Evolutionary conservation across 2,113 vertebrate genomes (phyloP).

Genomic region (Salvator merianae): DNA sequence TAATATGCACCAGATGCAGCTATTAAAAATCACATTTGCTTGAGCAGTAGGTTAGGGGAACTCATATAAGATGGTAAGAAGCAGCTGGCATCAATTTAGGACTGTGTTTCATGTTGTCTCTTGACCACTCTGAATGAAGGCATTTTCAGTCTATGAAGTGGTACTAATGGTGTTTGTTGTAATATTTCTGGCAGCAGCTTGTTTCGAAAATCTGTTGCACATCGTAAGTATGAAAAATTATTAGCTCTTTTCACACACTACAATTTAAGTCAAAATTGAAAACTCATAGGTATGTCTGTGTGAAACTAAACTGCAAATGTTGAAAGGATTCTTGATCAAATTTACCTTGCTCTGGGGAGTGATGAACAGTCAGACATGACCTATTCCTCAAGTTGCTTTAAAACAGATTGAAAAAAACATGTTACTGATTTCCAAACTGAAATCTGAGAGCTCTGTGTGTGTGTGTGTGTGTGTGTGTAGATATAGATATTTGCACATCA

Average conservation of each 20-base stretch:
- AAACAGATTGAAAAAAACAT: no score
- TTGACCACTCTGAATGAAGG: conserved; percentile 44
- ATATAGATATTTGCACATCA: no score
- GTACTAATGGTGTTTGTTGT: conserved; percentile 37
- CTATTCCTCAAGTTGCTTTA: background rate
- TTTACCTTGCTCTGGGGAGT: no score
- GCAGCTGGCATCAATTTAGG: conserved; percentile 68
- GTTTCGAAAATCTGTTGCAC: conserved; percentile 12
- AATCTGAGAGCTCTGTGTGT: background rate
- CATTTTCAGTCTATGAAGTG: conserved; percentile 39
- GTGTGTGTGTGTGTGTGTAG: no score
- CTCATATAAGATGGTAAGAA: conserved; percentile 60
- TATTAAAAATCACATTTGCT: conserved; percentile 47
- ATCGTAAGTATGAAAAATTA: background rate
- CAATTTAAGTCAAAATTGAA: background rate
- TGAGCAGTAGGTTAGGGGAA: conserved; percentile 50
- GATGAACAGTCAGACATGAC: no score
- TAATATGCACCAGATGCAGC: conserved; percentile 71
- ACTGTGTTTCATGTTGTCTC: conserved; percentile 37
- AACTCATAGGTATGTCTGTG: background rate
- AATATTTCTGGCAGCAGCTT: background rate
- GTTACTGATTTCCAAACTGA: background rate
- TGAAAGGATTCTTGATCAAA: background rate
- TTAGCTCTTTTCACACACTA: conserved; percentile 5
- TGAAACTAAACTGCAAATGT: background rate